Evolutionary conservation across 92 coral and sea anemone species (phyloP).

Genomic region (Porites cylindrica): DNA sequence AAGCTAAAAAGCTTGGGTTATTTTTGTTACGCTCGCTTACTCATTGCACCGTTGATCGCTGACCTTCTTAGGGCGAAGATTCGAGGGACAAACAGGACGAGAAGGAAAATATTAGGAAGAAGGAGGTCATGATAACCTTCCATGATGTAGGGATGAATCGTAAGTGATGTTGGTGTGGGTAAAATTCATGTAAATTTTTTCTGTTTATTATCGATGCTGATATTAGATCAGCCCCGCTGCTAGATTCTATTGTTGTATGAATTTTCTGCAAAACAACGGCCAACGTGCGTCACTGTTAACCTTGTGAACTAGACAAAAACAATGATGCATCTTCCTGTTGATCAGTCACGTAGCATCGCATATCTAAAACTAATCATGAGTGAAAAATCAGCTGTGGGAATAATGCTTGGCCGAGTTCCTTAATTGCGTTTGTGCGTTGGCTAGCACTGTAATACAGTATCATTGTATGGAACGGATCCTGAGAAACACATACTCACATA

Average conservation of each 20-base stretch:
- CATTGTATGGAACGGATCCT: neutral
- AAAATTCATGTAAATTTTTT: neutral
- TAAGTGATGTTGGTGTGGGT: constrained; percentile 34
- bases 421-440: neutral
- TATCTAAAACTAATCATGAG: neutral
- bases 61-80: constrained; percentile 83
- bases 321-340: neutral
- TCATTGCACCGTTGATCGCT: neutral
- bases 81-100: constrained; percentile 81
- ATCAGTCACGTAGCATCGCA: neutral
- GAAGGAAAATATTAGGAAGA: constrained; percentile 92
- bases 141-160: constrained; percentile 99
- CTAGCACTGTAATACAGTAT: neutral
- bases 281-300: neutral
- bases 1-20: neutral
- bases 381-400: neutral
- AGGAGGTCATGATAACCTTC: constrained; percentile 94
- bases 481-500: neutral
- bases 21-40: neutral
- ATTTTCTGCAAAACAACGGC: constrained; percentile 12
- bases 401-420: neutral
- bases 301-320: neutral
- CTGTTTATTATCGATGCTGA: constrained; percentile 11
- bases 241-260: neutral
- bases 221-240: neutral